phyloP scores from a whole-genome alignment of 2,797 vertebrate genomes.

The Chloroceryle amazona region DNA sequence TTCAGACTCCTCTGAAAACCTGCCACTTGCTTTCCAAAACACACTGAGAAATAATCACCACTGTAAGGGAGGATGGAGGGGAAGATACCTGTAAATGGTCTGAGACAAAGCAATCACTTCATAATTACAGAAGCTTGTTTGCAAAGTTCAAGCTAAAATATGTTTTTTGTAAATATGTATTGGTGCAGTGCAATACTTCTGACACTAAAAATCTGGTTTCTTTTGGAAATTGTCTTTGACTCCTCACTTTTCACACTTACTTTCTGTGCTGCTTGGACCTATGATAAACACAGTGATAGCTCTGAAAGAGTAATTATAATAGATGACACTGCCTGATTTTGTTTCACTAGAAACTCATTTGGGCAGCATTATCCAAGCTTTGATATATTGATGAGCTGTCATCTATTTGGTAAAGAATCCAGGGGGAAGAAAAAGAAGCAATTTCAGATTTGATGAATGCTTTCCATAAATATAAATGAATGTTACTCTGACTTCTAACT shows the following conservation, averaged over 20 bases:
- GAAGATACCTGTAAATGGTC: background rate
- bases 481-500: background rate
- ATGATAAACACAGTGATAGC: background rate
- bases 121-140: background rate
- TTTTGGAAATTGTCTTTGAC: background rate
- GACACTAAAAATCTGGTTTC: background rate
- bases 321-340: background rate
- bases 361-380: background rate
- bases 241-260: background rate
- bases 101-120: background rate
- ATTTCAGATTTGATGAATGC: background rate
- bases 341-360: background rate
- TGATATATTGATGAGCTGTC: background rate
- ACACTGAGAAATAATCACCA: background rate
- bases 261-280: background rate
- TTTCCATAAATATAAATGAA: background rate
- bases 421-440: background rate
- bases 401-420: background rate
- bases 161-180: background rate
- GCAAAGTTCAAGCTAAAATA: background rate
- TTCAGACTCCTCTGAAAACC: constrained; percentile 14
- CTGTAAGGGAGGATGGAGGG: background rate
- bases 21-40: background rate
- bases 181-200: background rate
- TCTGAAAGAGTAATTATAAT: background rate